These are phyloP conservation scores for Taeniopygia guttata DNA, from an alignment of 2,797 vertebrate species.

Conservation along the genomic window DNA sequence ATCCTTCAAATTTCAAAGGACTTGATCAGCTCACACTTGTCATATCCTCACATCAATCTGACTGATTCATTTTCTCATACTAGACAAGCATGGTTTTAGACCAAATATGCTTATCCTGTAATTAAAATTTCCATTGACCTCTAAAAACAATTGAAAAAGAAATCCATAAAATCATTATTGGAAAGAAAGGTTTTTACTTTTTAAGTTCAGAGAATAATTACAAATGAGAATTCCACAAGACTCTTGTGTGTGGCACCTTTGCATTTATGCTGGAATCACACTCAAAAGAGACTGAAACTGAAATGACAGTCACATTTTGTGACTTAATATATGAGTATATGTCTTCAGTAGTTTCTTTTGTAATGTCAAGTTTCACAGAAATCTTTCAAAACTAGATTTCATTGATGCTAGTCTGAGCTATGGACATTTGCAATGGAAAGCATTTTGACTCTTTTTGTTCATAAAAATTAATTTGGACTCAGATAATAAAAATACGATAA, in stretches of 20 bases:
- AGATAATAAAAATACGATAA: background rate
- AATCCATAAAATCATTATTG: background rate
- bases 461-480: background rate
- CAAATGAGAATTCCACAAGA: background rate
- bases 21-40: background rate
- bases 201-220: background rate
- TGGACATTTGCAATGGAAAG: rapidly evolving
- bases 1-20: background rate
- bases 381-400: background rate
- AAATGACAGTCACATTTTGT: background rate
- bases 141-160: background rate
- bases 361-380: background rate
- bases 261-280: background rate
- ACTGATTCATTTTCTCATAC: background rate
- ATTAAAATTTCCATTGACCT: background rate
- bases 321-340: background rate
- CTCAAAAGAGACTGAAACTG: background rate
- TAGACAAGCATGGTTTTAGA: background rate
- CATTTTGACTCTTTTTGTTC: background rate
- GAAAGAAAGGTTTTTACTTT: background rate
- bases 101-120: background rate
- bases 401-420: background rate
- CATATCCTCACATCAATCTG: background rate
- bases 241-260: rapidly evolving
- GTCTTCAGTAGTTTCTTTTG: background rate